These are phyloP conservation scores for Hemaris fuciformis DNA, from an alignment of 2,888 invertebrate species.

Conservation along the genomic window DNA sequence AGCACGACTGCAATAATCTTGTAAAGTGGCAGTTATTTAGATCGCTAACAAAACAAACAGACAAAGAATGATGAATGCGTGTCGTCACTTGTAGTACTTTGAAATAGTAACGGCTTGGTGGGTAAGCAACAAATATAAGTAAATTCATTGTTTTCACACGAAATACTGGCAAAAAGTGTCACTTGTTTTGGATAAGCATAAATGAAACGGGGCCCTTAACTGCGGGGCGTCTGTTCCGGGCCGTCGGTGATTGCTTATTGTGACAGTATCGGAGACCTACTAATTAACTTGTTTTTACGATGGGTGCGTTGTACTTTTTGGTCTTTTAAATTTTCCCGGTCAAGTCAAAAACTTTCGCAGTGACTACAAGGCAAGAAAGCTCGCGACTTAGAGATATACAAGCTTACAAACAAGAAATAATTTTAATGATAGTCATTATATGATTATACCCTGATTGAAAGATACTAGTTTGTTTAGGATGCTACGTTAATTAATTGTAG, in stretches of 20 bases:
- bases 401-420: no score
- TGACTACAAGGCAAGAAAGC: neutral
- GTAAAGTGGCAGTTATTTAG: neutral
- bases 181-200: slow-evolving; percentile 31
- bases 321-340: neutral
- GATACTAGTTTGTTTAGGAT: no score
- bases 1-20: neutral
- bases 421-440: no score
- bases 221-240: slow-evolving; percentile 42
- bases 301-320: slow-evolving; percentile 32
- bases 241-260: slow-evolving; percentile 53
- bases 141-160: slow-evolving; percentile 11
- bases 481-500: neutral
- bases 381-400: no score
- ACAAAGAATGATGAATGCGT: neutral
- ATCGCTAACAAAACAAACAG: neutral
- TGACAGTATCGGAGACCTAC: slow-evolving; percentile 53
- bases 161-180: slow-evolving; percentile 18
- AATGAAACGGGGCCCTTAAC: slow-evolving; percentile 41
- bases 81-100: neutral
- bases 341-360: neutral
- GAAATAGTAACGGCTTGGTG: neutral
- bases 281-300: slow-evolving; percentile 73
- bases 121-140: neutral
- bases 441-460: no score